A percentile compares a stretch with the other conserved stretches of the same genome.
These are phyloP conservation scores for Eriocheir sinensis DNA, from an alignment of 1,140 invertebrate genomes.

Conservation along the genomic window DNA sequence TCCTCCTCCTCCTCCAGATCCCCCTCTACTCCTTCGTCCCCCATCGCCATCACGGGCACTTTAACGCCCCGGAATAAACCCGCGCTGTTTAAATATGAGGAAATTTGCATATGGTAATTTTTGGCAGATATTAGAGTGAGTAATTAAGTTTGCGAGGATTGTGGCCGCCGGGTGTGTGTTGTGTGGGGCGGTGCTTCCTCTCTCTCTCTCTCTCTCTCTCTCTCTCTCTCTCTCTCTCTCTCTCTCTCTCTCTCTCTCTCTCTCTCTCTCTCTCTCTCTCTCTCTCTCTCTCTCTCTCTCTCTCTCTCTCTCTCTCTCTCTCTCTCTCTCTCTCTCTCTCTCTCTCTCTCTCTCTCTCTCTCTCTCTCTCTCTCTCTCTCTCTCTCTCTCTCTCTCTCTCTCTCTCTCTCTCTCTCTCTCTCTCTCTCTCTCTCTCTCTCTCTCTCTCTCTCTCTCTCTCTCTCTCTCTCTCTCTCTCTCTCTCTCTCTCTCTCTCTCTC, in stretches of 20 bases:
- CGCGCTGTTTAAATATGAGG: too few species aligned
- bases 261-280: not conserved
- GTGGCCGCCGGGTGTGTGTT: too few species aligned
- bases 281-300: not conserved
- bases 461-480: not conserved
- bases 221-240: not conserved
- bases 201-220: too few species aligned
- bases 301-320: not conserved
- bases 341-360: not conserved
- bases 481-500: not conserved
- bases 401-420: not conserved
- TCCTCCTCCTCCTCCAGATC: too few species aligned
- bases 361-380: constrained; percentile 8
- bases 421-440: not conserved
- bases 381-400: not conserved
- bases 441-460: not conserved
- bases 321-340: not conserved
- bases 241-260: not conserved
- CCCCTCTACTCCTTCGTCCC: too few species aligned
- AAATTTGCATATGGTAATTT: too few species aligned
- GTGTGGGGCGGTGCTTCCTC: too few species aligned
- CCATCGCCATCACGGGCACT: too few species aligned
- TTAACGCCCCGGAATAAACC: too few species aligned
- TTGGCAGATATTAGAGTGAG: too few species aligned
- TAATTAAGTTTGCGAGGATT: too few species aligned